Conservation (phyloP, 2,797 vertebrate species). For the Mallotus villosus region DNA sequence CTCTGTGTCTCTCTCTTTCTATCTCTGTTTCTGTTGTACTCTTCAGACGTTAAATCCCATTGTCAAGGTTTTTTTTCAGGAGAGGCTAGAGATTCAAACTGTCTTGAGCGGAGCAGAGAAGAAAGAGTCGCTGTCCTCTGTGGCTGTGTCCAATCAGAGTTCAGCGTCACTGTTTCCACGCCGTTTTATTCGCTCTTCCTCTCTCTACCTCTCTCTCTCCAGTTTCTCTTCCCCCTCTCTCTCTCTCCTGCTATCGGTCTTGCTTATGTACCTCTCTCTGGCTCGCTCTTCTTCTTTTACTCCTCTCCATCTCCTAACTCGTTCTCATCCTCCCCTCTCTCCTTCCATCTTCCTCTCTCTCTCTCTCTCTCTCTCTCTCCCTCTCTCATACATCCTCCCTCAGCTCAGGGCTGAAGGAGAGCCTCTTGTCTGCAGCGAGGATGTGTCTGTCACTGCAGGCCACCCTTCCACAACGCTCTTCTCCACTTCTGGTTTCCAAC, state of each 20-base stretch:
- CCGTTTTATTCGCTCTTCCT: background rate
- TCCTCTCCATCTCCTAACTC: background rate
- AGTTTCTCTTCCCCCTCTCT: constrained; percentile 10
- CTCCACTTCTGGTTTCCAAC: background rate
- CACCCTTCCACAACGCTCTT: background rate
- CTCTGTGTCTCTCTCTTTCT: background rate
- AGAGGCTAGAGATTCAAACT: background rate
- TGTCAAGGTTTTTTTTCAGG: background rate
- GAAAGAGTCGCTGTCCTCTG: background rate
- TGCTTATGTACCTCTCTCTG: constrained; percentile 13
- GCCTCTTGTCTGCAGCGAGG: background rate
- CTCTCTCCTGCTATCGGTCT: constrained; percentile 14
- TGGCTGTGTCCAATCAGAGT: background rate
- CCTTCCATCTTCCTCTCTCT: constrained; percentile 17
- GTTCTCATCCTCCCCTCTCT: background rate
- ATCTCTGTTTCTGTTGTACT: background rate
- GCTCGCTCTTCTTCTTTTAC: background rate
- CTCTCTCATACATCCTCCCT: constrained; percentile 24
- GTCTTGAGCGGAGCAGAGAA: background rate
- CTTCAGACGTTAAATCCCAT: background rate
- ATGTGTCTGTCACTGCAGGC: background rate
- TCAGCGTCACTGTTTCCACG: background rate
- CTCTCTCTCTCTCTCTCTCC: constrained; percentile 26
- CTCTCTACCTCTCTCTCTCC: constrained; percentile 23
- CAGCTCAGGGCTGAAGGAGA: constrained; percentile 5